Percentiles rank a stretch among this genome's conserved stretches.
phyloP scores from a whole-genome alignment of 2,113 vertebrate species.

The Caranx melampygus region DNA sequence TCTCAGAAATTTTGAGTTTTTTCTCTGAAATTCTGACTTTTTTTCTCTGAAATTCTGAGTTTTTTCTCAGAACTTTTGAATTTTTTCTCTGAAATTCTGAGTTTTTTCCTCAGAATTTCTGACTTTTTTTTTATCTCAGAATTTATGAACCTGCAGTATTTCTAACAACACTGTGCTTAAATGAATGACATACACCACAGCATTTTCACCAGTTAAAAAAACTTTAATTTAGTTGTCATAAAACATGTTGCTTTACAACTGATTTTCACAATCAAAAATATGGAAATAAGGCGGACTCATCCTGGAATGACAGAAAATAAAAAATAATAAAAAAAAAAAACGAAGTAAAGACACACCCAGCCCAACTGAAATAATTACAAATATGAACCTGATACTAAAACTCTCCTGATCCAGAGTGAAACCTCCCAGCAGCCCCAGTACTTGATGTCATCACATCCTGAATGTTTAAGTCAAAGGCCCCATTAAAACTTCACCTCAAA shows the following conservation, averaged over 20 bases:
- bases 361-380: slow-evolving; percentile 66
- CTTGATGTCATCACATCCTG: not conserved
- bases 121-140: no score
- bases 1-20: no score
- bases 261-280: slow-evolving; percentile 88
- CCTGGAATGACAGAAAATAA: slow-evolving; percentile 89
- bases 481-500: not conserved
- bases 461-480: not conserved
- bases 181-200: not conserved
- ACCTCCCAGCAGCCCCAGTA: not conserved
- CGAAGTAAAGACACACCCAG: slow-evolving; percentile 58
- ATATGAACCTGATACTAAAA: slow-evolving; percentile 24
- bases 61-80: no score
- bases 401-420: not conserved
- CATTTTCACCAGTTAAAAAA: slow-evolving; percentile 83
- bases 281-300: slow-evolving; percentile 92
- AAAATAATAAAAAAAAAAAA: slow-evolving; percentile 84
- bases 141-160: no score
- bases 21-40: no score
- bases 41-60: no score
- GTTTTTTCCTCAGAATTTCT: no score
- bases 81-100: no score
- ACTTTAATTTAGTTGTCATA: slow-evolving; percentile 87
- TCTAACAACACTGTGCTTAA: no score
- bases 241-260: slow-evolving; percentile 81